Evolutionary conservation across 2,797 vertebrate genomes (phyloP).

Genomic region (Hypotaenidia okinawae): DNA sequence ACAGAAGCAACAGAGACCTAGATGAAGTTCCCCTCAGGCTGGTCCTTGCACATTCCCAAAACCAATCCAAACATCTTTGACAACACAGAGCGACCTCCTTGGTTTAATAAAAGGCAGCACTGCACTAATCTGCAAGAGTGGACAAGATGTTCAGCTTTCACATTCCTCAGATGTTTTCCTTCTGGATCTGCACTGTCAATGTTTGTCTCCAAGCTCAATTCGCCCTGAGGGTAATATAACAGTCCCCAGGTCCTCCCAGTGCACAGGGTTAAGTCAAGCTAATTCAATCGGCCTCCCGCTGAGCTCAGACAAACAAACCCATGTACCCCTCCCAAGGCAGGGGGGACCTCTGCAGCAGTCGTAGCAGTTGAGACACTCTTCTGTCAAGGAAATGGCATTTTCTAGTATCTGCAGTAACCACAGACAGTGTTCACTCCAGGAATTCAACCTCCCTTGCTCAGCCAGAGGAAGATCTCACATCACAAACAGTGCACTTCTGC

Average conservation of each 20-base stretch:
- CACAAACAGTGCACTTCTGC: not conserved
- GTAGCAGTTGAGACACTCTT: not conserved
- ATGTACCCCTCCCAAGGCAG: not conserved
- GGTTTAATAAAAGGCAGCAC: constrained; percentile 22
- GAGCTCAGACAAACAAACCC: not conserved
- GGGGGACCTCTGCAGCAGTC: not conserved
- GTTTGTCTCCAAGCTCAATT: constrained; percentile 23
- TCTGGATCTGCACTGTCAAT: constrained; percentile 27
- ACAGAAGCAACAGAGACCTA: not conserved
- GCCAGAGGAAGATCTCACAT: not conserved
- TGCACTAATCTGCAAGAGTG: not conserved
- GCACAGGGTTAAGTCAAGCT: not conserved
- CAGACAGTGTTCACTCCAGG: not conserved
- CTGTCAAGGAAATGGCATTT: not conserved
- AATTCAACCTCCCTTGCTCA: not conserved
- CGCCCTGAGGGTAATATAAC: not conserved
- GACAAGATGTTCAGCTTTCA: constrained; percentile 9
- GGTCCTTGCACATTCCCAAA: not conserved
- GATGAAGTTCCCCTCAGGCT: not conserved
- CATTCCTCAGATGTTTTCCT: constrained; percentile 31
- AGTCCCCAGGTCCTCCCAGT: fast-evolving
- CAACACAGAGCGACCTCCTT: not conserved
- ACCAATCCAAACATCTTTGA: constrained; percentile 19
- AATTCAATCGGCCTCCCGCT: not conserved
- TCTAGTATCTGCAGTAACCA: not conserved